Conservation (phyloP, 2,797 vertebrate species). For the Channallabes apus region DNA sequence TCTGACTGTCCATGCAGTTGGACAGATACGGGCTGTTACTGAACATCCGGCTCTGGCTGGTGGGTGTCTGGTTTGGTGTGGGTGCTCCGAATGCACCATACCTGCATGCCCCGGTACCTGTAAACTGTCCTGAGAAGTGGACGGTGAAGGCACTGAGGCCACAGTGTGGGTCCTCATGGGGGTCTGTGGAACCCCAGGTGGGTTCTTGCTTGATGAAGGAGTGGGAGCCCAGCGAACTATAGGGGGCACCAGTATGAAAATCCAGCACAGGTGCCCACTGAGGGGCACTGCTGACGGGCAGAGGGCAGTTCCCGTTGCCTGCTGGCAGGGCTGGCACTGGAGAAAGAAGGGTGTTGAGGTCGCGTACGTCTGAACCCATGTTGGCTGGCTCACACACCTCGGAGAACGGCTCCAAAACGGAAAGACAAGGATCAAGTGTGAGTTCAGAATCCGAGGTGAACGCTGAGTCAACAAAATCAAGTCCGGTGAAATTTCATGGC, state of each 20-base stretch:
- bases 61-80: slow-evolving; percentile 77
- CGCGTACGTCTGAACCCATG: slow-evolving; percentile 93
- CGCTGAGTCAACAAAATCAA: slow-evolving; percentile 48
- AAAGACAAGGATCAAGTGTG: slow-evolving; percentile 18
- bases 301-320: slow-evolving; percentile 77
- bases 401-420: slow-evolving; percentile 14
- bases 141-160: slow-evolving; percentile 94
- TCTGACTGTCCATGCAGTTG: slow-evolving; percentile 91
- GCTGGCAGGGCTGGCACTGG: slow-evolving; percentile 77
- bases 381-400: slow-evolving; percentile 4
- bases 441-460: slow-evolving; percentile 32
- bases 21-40: slow-evolving; percentile 88
- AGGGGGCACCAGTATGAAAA: slow-evolving; percentile 86
- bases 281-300: slow-evolving; percentile 86
- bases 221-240: slow-evolving; percentile 83
- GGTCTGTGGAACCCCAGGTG: slow-evolving; percentile 84
- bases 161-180: slow-evolving; percentile 87
- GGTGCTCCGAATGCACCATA: slow-evolving; percentile 88
- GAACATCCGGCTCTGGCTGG: slow-evolving; percentile 90
- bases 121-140: slow-evolving; percentile 98
- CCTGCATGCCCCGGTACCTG: slow-evolving; percentile 92
- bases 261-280: slow-evolving; percentile 91
- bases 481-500: slow-evolving; percentile 64
- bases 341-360: slow-evolving; percentile 89
- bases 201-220: slow-evolving; percentile 98